Percentiles rank a stretch among this genome's conserved stretches.
Conservation (phyloP, 2,113 vertebrate species). For the Limanda limanda region DNA sequence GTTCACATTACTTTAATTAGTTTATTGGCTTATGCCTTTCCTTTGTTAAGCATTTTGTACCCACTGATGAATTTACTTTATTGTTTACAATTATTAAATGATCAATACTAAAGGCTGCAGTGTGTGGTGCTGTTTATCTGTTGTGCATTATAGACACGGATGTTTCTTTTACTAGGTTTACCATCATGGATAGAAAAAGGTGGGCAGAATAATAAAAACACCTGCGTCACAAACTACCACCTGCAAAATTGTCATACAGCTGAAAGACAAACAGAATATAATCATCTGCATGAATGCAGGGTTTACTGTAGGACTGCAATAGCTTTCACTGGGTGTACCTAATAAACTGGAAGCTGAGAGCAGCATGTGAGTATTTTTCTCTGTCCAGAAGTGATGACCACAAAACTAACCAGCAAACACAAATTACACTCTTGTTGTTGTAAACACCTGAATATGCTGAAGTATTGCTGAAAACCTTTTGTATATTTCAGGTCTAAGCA, state of each 20-base stretch:
- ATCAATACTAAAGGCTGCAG: background rate
- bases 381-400: no score
- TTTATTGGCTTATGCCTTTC: no score
- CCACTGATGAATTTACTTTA: background rate
- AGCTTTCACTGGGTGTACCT: no score
- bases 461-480: background rate
- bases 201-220: background rate
- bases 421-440: no score
- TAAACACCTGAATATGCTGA: background rate
- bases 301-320: no score
- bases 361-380: no score
- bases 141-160: background rate
- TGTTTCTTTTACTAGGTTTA: background rate
- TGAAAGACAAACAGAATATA: background rate
- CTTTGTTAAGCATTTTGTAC: no score
- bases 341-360: no score
- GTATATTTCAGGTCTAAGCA: constrained; percentile 19
- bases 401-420: no score
- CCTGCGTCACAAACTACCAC: background rate
- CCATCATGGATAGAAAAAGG: background rate
- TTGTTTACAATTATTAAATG: background rate
- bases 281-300: no score
- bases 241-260: background rate
- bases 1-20: background rate
- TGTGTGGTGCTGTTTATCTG: background rate